These are phyloP conservation scores for Andrena dorsata DNA, from an alignment of 2,888 invertebrate genomes.

Conservation along the genomic window DNA sequence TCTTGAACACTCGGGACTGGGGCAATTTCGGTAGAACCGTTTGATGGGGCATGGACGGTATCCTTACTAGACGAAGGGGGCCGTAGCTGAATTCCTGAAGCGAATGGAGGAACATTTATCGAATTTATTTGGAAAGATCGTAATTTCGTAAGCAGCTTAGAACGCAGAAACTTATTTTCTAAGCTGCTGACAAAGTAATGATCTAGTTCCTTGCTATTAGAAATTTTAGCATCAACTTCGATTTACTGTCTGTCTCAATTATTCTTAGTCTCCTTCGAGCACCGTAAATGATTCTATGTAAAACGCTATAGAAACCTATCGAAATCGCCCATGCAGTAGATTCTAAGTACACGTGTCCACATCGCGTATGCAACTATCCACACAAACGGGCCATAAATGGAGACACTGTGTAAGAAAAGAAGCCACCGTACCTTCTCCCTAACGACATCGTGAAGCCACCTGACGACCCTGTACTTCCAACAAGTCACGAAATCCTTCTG, in stretches of 20 bases:
- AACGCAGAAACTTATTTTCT: not conserved
- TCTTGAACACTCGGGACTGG: slow-evolving; percentile 70
- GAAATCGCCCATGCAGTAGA: too few species aligned
- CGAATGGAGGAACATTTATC: slow-evolving; percentile 11
- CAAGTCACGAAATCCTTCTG: slow-evolving; percentile 78
- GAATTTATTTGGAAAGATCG: not conserved
- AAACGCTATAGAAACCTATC: too few species aligned
- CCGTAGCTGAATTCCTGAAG: slow-evolving; percentile 81
- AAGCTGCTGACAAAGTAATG: too few species aligned
- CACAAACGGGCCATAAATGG: too few species aligned
- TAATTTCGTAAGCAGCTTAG: not conserved
- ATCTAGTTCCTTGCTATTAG: too few species aligned
- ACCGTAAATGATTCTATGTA: too few species aligned
- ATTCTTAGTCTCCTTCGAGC: too few species aligned
- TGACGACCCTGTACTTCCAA: slow-evolving; percentile 80
- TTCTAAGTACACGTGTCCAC: too few species aligned
- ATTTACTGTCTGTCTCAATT: too few species aligned
- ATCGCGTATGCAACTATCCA: too few species aligned
- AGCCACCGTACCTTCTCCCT: slow-evolving; percentile 78
- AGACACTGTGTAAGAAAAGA: not conserved
- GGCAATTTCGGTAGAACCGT: slow-evolving; percentile 78
- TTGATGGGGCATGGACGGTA: slow-evolving; percentile 75
- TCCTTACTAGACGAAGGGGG: slow-evolving; percentile 80
- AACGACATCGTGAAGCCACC: slow-evolving; percentile 80
- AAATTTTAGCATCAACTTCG: too few species aligned